Evolutionary conservation across 1,140 invertebrate species (phyloP).

Genomic region (Sycobia sp.): DNA sequence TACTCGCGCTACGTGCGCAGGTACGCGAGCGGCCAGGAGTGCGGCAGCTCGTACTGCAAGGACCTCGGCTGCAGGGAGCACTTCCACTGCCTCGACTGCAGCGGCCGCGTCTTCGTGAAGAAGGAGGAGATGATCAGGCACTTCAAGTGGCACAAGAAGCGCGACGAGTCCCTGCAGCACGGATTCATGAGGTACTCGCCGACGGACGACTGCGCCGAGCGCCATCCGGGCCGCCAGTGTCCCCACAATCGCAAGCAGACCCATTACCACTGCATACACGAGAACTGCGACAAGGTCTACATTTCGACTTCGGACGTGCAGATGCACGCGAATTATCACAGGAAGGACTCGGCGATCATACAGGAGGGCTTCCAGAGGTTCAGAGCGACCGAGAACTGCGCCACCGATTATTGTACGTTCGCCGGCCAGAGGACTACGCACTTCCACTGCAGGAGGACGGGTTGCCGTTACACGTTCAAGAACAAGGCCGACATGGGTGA

Average conservation of each 20-base stretch:
- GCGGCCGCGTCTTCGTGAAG: conserved; percentile 88
- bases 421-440: conserved; percentile 96
- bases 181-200: conserved; percentile 95
- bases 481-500: conserved; percentile 99
- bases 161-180: conserved; percentile 94
- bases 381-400: conserved; percentile 90
- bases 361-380: conserved; percentile 95
- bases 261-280: conserved; percentile 97
- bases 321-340: conserved; percentile 98
- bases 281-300: conserved; percentile 96
- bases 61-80: conserved; percentile 78
- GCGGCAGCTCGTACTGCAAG: conserved; percentile 72
- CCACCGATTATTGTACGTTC: conserved; percentile 85
- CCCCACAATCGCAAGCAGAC: conserved; percentile 96
- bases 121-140: conserved; percentile 99
- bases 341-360: conserved; percentile 96
- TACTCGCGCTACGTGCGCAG: conserved; percentile 76
- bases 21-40: conserved; percentile 71
- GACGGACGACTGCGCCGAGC: conserved; percentile 86
- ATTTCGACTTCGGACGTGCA: conserved; percentile 98
- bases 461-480: conserved; percentile 95
- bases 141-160: conserved; percentile 99
- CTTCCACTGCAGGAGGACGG: conserved; percentile 90
- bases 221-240: conserved; percentile 72
- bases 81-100: conserved; percentile 95